Conservation (phyloP, 2,797 vertebrate species). For the Cuculus canorus region DNA sequence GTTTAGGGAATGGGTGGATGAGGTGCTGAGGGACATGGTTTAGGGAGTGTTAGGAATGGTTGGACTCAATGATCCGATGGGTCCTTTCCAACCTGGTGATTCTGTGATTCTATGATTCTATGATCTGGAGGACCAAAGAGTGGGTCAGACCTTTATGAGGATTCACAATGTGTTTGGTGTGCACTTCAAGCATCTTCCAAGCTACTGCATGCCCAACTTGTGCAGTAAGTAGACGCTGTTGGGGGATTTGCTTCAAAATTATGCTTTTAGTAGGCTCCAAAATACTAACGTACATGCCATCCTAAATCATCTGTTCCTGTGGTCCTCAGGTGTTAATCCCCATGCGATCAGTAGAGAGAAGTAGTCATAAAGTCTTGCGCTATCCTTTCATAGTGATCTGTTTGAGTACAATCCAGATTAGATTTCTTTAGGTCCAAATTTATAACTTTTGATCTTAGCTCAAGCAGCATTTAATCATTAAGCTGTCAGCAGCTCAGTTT, state of each 20-base stretch:
- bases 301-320: not conserved
- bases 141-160: not conserved
- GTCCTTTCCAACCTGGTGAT: too few species aligned
- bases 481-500: not conserved
- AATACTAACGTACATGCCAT: not conserved
- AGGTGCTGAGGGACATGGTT: too few species aligned
- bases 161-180: not conserved
- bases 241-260: not conserved
- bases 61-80: too few species aligned
- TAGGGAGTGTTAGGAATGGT: too few species aligned
- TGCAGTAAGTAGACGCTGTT: not conserved
- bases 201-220: not conserved
- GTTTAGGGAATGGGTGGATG: too few species aligned
- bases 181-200: not conserved
- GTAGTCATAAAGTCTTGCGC: not conserved
- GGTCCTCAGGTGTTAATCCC: not conserved
- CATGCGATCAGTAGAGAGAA: not conserved
- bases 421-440: not conserved
- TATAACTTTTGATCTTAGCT: not conserved
- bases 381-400: not conserved
- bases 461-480: not conserved
- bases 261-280: not conserved
- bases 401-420: not conserved
- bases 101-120: too few species aligned
- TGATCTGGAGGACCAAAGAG: not conserved